A percentile compares a stretch with the other conserved stretches of the same genome.
These are phyloP conservation scores for Tachysurus fulvidraco DNA, from an alignment of 2,113 vertebrate genomes.

Conservation along the genomic window DNA sequence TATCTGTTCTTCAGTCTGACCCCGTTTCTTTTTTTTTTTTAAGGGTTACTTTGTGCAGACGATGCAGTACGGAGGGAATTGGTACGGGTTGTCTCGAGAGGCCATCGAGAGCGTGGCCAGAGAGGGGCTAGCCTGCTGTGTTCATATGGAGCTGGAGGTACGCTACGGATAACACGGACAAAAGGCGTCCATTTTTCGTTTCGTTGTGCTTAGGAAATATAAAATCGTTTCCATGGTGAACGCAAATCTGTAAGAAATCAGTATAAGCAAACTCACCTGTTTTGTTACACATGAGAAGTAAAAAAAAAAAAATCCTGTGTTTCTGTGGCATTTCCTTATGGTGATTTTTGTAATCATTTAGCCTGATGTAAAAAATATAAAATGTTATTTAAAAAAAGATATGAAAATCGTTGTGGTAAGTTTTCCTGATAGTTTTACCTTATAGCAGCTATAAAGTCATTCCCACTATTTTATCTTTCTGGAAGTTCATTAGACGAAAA, in stretches of 20 bases:
- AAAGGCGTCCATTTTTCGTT: background rate
- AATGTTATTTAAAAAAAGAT: background rate
- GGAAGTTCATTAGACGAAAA: background rate
- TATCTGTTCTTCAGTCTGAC: conserved; percentile 14
- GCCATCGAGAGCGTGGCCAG: conserved; percentile 84
- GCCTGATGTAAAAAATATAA: background rate
- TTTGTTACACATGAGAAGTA: background rate
- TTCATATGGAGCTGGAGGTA: conserved; percentile 92
- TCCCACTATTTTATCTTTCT: background rate
- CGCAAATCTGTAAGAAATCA: background rate
- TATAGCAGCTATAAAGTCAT: background rate
- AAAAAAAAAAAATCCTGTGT: background rate
- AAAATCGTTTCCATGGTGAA: background rate
- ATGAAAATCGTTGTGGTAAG: background rate
- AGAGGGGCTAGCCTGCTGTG: conserved; percentile 86
- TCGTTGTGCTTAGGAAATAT: background rate
- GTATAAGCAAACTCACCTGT: background rate
- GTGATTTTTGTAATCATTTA: background rate
- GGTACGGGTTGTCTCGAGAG: conserved; percentile 82
- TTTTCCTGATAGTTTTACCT: background rate
- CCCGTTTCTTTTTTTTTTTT: conserved; percentile 16
- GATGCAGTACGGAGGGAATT: conserved; percentile 74
- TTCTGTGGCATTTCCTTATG: too few species aligned
- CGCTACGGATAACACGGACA: conserved; percentile 13
- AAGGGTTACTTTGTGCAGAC: conserved; percentile 89